phyloP scores from a whole-genome alignment of 1,140 invertebrate species.

The Pseudobourletiella spinata region DNA sequence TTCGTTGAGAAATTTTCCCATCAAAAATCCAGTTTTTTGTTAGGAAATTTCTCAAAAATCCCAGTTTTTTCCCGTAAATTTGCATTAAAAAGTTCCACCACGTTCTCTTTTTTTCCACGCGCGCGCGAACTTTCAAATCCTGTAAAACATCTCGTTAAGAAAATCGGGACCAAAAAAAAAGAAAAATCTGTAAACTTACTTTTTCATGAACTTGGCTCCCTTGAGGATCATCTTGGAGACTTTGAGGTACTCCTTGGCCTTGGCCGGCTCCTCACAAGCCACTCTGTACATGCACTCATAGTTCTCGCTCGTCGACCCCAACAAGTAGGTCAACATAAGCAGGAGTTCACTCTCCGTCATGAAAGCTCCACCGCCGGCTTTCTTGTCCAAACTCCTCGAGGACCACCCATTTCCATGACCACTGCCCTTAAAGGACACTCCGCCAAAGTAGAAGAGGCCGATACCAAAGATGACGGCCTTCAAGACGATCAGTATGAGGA shows the following conservation, averaged over 20 bases:
- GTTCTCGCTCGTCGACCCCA: slow-evolving; percentile 52
- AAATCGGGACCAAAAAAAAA: too few species aligned
- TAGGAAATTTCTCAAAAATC: too few species aligned
- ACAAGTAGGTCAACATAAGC: slow-evolving; percentile 57
- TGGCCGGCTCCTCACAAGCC: slow-evolving; percentile 61
- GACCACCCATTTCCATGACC: slow-evolving; percentile 12
- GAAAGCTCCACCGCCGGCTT: slow-evolving; percentile 31
- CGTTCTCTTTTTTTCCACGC: too few species aligned
- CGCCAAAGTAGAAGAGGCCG: slow-evolving; percentile 44
- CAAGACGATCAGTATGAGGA: slow-evolving; percentile 65
- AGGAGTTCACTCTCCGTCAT: slow-evolving; percentile 57
- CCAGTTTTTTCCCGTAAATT: too few species aligned
- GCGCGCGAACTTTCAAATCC: too few species aligned
- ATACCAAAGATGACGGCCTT: slow-evolving; percentile 72
- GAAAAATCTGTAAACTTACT: slow-evolving; percentile 52
- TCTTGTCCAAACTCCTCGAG: slow-evolving; percentile 19
- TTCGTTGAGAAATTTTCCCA: too few species aligned
- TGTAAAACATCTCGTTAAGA: too few species aligned
- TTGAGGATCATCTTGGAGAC: slow-evolving; percentile 62
- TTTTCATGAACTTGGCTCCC: slow-evolving; percentile 56
- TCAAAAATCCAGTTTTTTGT: too few species aligned
- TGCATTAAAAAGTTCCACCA: too few species aligned
- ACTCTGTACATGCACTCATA: slow-evolving; percentile 64
- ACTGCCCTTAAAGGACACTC: slow-evolving; percentile 33
- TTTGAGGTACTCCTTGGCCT: slow-evolving; percentile 60